Base-by-base conservation (phyloP, 1,140 invertebrate genomes). In the Lepidurus packardi region DNA sequence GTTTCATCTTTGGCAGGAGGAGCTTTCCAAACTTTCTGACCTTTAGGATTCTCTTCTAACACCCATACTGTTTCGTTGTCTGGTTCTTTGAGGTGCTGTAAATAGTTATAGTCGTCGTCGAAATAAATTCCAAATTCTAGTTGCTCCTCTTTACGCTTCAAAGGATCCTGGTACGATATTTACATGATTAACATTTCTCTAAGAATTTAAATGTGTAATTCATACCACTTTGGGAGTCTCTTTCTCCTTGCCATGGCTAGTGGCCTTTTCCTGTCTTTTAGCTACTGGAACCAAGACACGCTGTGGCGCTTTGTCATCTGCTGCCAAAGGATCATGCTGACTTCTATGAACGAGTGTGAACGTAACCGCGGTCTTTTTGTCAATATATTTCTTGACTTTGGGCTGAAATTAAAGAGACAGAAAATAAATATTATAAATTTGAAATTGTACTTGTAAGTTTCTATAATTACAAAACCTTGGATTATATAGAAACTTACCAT, bases 41-140 rank as follows among this genome's bases (percentile, higher is more conserved):
- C 73, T 25, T 78, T 78, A 24, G 34, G 65, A 42, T 79, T 47
- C 78, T 78, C 82, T 84, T 34, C 53, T 47, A 73, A 78, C 74
- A 85, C 85, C 84, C 85, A 86, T 82, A 85, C 84, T 34, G 81
- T 81, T 21, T 84, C 81, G 85, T 88, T 77, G 85, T 87, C 83
- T 5, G 84, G 83, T 82, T 94, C 91, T 82, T 90, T 91, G 74
- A 99, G 87, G 89, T 98, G 95, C 85, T 98, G 93, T 80, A 98
- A 85, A 83, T 99, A 99, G 84, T 98, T 90, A 84, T 98, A 98
- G 81, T 98, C 93, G 86, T 99, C 96, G 84, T 98, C 95, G 86
- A 91, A 98, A 84, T 92, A 97, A 77, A 98, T 91, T n/a, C 96
- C 96, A 89, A 90, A 98, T 85, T 97, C 96, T 42, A 88, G 85